Base-by-base conservation (phyloP, 2,888 invertebrate genomes). In the Andrena trimmerana region DNA sequence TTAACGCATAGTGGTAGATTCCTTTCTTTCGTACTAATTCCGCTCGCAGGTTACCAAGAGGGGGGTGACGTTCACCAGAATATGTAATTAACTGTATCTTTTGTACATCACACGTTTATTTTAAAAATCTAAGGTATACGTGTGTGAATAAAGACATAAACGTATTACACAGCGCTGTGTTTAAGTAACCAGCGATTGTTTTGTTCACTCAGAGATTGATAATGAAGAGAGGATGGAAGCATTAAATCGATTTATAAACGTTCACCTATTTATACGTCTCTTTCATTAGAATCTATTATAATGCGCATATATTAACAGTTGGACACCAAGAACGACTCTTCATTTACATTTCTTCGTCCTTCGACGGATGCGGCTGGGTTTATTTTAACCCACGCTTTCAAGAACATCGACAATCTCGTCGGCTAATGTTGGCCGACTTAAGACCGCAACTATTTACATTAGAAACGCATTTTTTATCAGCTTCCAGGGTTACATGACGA, bases 31-130 rank as follows among this genome's bases (percentile, higher is more conserved):
- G n/a, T 62, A 62, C 29, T 8, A 67, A 54, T 57, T 57, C 62
- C 20, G 24, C 29, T 42, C 16, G 4, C 2, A 6, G 7, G 48
- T 62, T 50, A 62, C 16, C 16, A 5, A 16, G 59, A 60, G 27
- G 42, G n/a, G 50, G 8, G 20, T 57, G 62, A 65, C 3, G 16
- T 24, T n/a, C 8, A 0, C n/a, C 36, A 36, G 62, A 52, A 10
- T 16, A 10, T 24, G 10, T 72, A 66, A 60, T 31, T 60, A 50
- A 13, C 20, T 31, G 24, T 57, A 79, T 36, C 31, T 79, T 66
- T 66, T 54, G 4, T 60, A 80, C 59, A 31, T 66, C 48, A 0
- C n/a, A 20, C 8, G 8, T 33, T 27, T 20, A 42, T 67, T 52
- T 54, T 24, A 7, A 54, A 66, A 73, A 29, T 66, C 2, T 29